Evolutionary conservation across 2,888 invertebrate genomes (phyloP).

Genomic region (Cetonia aurata): DNA sequence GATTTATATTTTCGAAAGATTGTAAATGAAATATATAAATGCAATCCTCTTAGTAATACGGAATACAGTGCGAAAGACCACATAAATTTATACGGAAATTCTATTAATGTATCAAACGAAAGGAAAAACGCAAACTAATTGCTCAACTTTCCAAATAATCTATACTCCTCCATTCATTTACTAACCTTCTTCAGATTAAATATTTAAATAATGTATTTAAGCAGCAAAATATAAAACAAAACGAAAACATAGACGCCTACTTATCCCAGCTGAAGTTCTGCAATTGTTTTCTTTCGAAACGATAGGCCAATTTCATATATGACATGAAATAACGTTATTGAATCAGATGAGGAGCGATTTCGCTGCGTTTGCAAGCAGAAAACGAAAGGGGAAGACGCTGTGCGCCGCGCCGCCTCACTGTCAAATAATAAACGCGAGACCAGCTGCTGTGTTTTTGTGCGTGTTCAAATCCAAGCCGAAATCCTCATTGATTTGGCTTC

Average conservation of each 20-base stretch:
- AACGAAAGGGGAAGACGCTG: conserved; percentile 3
- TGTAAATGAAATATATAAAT: too few species aligned
- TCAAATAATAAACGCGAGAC: conserved; percentile 45
- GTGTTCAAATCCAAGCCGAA: conserved; percentile 33
- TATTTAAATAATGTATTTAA: too few species aligned
- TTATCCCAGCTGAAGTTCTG: neutral
- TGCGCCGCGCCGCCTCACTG: conserved; percentile 17
- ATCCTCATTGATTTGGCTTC: conserved; percentile 42
- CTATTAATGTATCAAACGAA: too few species aligned
- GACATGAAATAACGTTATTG: conserved; percentile 40
- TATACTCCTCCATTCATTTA: too few species aligned
- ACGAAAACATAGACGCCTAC: neutral
- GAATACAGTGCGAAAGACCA: too few species aligned
- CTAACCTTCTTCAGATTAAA: too few species aligned
- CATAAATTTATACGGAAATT: too few species aligned
- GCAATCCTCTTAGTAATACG: too few species aligned
- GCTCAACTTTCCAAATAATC: too few species aligned
- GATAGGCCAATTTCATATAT: conserved; percentile 15
- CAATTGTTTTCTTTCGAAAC: conserved; percentile 8
- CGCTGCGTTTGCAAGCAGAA: conserved; percentile 41
- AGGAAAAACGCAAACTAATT: too few species aligned
- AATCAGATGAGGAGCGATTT: conserved; percentile 41
- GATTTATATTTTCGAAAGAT: too few species aligned
- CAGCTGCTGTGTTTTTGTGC: conserved; percentile 43
- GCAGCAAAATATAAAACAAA: neutral